phyloP scores from a whole-genome alignment of 2,888 invertebrate species.

The Scotopteryx bipunctaria region DNA sequence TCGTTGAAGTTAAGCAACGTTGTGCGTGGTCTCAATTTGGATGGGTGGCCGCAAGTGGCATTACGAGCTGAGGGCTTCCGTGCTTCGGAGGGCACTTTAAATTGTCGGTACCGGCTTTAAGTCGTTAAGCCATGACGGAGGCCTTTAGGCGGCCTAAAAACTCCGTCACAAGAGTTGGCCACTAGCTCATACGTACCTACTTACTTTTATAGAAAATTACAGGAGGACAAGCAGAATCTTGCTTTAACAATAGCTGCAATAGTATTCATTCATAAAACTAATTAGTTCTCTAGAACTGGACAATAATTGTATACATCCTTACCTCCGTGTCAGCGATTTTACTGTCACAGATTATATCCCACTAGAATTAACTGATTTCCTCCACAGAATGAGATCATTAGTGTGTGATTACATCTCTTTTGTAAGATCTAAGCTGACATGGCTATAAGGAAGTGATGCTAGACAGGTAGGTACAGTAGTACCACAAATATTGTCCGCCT shows the following conservation, averaged over 20 bases:
- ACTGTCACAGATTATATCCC: slow-evolving; percentile 55
- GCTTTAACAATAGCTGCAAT: slow-evolving; percentile 10
- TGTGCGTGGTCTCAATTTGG: too few species aligned
- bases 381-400: slow-evolving; percentile 56
- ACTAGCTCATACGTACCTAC: neutral
- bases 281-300: slow-evolving; percentile 31
- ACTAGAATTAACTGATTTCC: slow-evolving; percentile 53
- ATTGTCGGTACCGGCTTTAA: too few species aligned
- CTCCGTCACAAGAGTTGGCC: too few species aligned
- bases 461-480: neutral
- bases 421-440: slow-evolving; percentile 20
- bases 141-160: too few species aligned
- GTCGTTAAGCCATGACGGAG: too few species aligned
- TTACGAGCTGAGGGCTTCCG: too few species aligned
- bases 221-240: neutral
- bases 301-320: slow-evolving; percentile 35
- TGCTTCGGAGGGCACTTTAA: too few species aligned
- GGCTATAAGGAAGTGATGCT: slow-evolving; percentile 35
- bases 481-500: too few species aligned
- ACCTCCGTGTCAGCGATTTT: slow-evolving; percentile 44
- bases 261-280: slow-evolving; percentile 38
- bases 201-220: too few species aligned
- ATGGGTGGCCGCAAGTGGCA: too few species aligned
- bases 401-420: slow-evolving; percentile 40
- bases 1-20: too few species aligned